These are phyloP conservation scores for Psittacula cyanocephala DNA, from an alignment of 2,113 vertebrate species.

Conservation along the genomic window DNA sequence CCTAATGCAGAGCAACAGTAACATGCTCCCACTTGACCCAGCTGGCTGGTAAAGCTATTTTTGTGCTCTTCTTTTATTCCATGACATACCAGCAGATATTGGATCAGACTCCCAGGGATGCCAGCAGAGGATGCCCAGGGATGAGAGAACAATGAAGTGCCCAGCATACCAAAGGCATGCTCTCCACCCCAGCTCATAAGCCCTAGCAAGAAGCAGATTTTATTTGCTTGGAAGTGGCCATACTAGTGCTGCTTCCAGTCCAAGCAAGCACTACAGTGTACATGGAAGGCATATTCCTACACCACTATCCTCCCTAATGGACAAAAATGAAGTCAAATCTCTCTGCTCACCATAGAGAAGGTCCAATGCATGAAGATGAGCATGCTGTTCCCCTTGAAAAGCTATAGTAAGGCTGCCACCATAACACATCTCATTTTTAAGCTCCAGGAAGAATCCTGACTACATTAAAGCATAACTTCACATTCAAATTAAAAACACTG, in stretches of 20 bases:
- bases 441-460: not conserved
- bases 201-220: not conserved
- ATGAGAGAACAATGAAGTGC: not conserved
- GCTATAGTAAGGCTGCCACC: not conserved
- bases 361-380: not conserved
- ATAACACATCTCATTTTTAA: not conserved
- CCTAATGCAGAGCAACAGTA: not conserved
- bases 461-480: not conserved
- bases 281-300: not conserved
- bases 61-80: not conserved
- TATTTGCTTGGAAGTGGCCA: not conserved
- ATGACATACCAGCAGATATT: not conserved
- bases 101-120: not conserved
- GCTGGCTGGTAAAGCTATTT: not conserved
- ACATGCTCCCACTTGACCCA: not conserved
- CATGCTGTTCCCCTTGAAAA: not conserved
- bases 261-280: not conserved
- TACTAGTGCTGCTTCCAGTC: not conserved
- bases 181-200: not conserved
- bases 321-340: not conserved
- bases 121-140: not conserved
- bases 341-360: not conserved
- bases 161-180: not conserved
- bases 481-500: not conserved
- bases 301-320: not conserved